Conservation (phyloP, 1,140 invertebrate species). For the Sminthurinus signatus region DNA sequence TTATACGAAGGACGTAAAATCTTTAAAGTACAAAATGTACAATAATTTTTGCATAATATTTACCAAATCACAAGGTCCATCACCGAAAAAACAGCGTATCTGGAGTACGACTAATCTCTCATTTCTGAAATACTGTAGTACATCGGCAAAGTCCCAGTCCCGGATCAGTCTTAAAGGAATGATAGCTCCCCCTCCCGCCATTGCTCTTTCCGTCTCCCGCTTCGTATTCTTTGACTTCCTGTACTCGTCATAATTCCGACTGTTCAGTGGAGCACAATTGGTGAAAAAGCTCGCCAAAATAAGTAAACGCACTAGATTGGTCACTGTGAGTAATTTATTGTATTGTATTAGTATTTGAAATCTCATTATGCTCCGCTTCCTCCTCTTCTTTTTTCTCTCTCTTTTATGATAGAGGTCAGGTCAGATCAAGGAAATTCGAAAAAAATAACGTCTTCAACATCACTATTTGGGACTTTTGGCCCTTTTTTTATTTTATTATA, state of each 20-base stretch:
- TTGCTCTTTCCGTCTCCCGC: not conserved
- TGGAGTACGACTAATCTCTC: slow-evolving; percentile 29
- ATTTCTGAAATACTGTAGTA: slow-evolving; percentile 32
- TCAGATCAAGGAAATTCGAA: no score
- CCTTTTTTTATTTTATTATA: no score
- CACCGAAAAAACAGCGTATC: slow-evolving; percentile 32
- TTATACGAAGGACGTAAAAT: no score
- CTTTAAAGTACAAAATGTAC: not conserved
- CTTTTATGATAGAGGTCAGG: no score
- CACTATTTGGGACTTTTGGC: no score
- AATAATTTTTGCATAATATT: not conserved
- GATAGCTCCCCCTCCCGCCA: not conserved
- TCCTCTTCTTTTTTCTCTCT: no score
- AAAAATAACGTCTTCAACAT: no score
- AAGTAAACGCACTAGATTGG: not conserved
- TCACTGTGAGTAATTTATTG: not conserved
- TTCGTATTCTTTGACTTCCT: not conserved
- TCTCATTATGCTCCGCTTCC: no score
- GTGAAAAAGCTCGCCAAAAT: not conserved
- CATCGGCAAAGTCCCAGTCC: slow-evolving; percentile 30
- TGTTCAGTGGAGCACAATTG: not conserved
- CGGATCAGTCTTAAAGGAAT: slow-evolving; percentile 14
- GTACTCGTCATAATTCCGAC: slow-evolving; percentile 7
- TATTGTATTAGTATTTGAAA: not conserved
- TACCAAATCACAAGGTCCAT: slow-evolving; percentile 33